Conservation (phyloP, 2,888 invertebrate species). For the Punctoribates punctum region DNA sequence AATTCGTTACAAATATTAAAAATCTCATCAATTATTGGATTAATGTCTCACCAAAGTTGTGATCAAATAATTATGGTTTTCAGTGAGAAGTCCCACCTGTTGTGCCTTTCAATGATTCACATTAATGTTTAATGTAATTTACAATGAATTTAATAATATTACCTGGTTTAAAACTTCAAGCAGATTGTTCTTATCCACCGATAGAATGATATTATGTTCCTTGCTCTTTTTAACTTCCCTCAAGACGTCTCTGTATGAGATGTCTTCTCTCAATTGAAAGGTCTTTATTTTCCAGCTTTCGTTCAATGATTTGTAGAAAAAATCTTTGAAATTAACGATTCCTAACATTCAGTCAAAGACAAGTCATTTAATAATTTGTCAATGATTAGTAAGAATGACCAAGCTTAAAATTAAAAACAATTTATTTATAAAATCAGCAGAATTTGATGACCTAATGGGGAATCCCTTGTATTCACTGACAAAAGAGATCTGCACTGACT, state of each 20-base stretch:
- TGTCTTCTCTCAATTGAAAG: constrained; percentile 33
- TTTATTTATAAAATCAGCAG: too few species aligned
- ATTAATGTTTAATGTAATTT: not conserved
- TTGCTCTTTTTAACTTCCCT: constrained; percentile 74
- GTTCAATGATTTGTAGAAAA: not conserved
- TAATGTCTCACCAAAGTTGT: constrained; percentile 67
- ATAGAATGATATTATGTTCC: constrained; percentile 81
- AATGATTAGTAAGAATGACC: too few species aligned
- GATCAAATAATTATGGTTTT: constrained; percentile 87
- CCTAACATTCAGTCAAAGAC: constrained; percentile 52
- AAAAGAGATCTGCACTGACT: too few species aligned
- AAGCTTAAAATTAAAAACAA: too few species aligned
- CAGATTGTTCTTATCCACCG: constrained; percentile 76
- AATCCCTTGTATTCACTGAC: not conserved
- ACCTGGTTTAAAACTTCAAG: constrained; percentile 67
- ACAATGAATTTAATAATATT: too few species aligned
- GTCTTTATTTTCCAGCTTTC: constrained; percentile 32
- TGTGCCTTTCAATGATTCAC: constrained; percentile 68
- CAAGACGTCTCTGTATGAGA: constrained; percentile 34
- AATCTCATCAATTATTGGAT: not conserved
- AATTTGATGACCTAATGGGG: too few species aligned
- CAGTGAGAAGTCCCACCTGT: constrained; percentile 94
- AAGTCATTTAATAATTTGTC: too few species aligned
- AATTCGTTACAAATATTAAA: too few species aligned
- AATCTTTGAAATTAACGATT: constrained; percentile 37